Base-by-base conservation (phyloP, 64 coral and sea anemone genomes). In the Anthopleura sola region DNA sequence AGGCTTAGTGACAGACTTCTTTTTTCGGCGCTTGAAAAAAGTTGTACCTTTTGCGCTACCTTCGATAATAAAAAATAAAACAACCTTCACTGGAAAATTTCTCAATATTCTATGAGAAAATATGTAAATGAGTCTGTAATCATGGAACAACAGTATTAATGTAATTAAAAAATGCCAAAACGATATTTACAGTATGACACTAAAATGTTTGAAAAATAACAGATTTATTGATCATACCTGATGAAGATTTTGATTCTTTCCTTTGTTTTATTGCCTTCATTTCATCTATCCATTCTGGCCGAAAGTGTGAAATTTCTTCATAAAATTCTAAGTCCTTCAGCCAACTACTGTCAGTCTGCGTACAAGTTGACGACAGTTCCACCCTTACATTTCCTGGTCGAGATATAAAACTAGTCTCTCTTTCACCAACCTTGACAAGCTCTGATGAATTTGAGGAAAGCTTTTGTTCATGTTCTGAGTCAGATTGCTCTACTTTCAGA, bases 311-410 rank as follows among this genome's bases (percentile, higher is more conserved):
- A 2, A 90, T 75, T 84, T 94, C 77, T 76, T 90, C 76, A 55
- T 75, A 86, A 33, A 55, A 83, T n/a, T 90, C 53, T 62, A 94
- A 90, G 66, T 93, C 92, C 16, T 90, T 89, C 44, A 93, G 55
- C 92, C 92, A 93, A 29, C 92, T 93, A 75, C 82, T 89, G 39
- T 94, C 92, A 51, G 87, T 94, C 51, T 94, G 92, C 3, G 92
- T 94, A 78, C 60, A 94, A 29, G 57, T 82, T 60, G 91, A 85
- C 1, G 88, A 62, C 20, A 93, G 17, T 18, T 88, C 81, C 23
- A 79, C 82, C 8, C 13, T 62, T 8, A 23, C 21, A 50, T 87
- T 88, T 23, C 39, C 74, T 36, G 71, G 24, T 37, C 75, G n/a
- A 32, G 66, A 56, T 50, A 78, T 78, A 81, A 83, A 87, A 84